Evolutionary conservation across 2,888 invertebrate genomes (phyloP).

Genomic region (Lepas anatifera): DNA sequence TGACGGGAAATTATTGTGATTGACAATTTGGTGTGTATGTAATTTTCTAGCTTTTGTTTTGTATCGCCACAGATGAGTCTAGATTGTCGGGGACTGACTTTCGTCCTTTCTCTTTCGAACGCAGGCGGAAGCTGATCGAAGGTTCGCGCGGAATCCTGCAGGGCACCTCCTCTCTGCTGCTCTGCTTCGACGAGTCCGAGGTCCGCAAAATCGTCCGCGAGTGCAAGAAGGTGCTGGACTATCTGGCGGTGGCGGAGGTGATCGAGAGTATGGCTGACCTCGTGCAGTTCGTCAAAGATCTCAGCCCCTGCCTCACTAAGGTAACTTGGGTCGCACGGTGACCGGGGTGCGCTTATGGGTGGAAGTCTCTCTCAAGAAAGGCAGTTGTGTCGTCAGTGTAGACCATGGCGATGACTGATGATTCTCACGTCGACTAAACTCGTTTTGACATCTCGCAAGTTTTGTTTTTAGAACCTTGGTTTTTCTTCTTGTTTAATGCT

Average conservation of each 20-base stretch:
- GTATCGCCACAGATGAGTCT: not conserved
- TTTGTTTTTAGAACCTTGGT: no score
- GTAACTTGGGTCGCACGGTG: constrained; percentile 35
- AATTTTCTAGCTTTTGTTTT: no score
- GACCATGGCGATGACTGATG: no score
- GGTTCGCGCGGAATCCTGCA: constrained; percentile 92
- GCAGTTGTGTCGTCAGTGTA: no score
- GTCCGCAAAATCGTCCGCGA: constrained; percentile 95
- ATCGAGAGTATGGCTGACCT: constrained; percentile 97
- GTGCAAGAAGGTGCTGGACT: constrained; percentile 93
- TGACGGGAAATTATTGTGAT: no score
- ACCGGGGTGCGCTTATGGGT: no score
- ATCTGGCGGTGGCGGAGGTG: constrained; percentile 94
- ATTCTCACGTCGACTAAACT: no score
- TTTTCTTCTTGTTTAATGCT: no score
- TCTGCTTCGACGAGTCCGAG: constrained; percentile 98
- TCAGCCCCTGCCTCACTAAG: constrained; percentile 75
- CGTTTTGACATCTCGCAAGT: no score
- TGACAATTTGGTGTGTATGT: no score
- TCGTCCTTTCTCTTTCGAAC: not conserved
- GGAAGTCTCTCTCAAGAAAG: no score
- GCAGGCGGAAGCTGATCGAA: constrained; percentile 77
- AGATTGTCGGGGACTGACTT: not conserved
- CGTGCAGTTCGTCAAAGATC: constrained; percentile 89
- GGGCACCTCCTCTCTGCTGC: constrained; percentile 87